Evolutionary conservation across 2,797 vertebrate species (phyloP).

Genomic region (Alosa sapidissima): DNA sequence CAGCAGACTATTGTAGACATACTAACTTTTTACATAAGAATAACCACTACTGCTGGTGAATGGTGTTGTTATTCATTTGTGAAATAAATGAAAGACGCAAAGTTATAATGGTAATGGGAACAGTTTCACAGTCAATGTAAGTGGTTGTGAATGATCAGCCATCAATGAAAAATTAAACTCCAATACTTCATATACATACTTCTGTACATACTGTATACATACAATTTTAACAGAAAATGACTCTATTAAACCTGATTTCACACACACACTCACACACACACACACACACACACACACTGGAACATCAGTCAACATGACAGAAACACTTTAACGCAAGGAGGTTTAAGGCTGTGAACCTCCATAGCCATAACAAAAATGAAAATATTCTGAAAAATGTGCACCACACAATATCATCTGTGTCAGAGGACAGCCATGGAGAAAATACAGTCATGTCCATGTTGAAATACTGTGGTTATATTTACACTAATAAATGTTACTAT

Average conservation of each 20-base stretch:
- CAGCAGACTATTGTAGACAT: background rate
- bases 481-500: background rate
- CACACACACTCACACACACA: background rate
- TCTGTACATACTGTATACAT: background rate
- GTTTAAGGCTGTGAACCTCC: background rate
- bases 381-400: background rate
- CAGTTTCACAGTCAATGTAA: background rate
- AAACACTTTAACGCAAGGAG: background rate
- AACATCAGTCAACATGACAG: background rate
- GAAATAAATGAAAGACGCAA: background rate
- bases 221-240: background rate
- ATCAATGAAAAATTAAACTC: background rate
- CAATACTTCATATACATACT: background rate
- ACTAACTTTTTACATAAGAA: background rate
- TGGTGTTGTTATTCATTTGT: background rate
- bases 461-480: background rate
- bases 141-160: conserved; percentile 11
- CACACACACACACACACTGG: background rate
- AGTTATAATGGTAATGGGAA: background rate
- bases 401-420: background rate
- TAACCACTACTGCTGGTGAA: background rate
- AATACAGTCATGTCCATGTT: background rate
- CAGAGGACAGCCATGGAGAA: background rate
- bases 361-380: background rate
- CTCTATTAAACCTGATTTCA: conserved; percentile 16